Base-by-base conservation (phyloP, 2,888 invertebrate genomes). In the Sphaerophoria rueppellii region DNA sequence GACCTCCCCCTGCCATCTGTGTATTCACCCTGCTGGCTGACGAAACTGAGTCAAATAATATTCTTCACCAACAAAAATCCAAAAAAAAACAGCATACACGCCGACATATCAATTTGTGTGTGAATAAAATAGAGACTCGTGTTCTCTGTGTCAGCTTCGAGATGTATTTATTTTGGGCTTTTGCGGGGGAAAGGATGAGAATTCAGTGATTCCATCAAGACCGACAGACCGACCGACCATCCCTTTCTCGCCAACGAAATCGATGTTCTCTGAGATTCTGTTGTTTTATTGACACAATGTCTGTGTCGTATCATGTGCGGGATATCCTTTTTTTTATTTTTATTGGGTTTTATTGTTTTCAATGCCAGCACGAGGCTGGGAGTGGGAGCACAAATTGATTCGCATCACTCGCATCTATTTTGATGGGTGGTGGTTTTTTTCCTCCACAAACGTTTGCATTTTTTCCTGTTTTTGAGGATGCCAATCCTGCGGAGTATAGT, bases 211-310 rank as follows among this genome's bases (percentile, higher is more conserved):
- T 40, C 6, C 9, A 40, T 40, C 40, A 0, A 1, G 40, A 43
- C 43, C 9, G 6, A 9, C 43, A 11, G 11, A 9, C 11, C 43
- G 11, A 40, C 0, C 40, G 6, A 40, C 69, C 12, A 1, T 67
- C 48, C 37, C 2, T 32, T 24, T 6, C 9, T 46, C 35, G 11
- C 6, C 4, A 32, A 24, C 52, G 40, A 70, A 80, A 69, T 75
- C 69, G 57, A 65, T 75, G 65, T 71, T 71, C 58, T 50, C 48
- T 54, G 60, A 67, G 55, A 67, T 72, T 67, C 71, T 69, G 83
- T 80, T 85, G 72, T 81, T 72, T 80, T 80, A 81, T 85, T 80
- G 83, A 85, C 74, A 81, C 61, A 76, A 81, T 61, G 81, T 81
- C 83, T 81, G 80, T 81, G 80, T 85, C 81, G 75, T 85, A 76